Evolutionary conservation across 1,140 invertebrate species (phyloP), one percentile per base, ranked within the genome.

Genomic region (Sarcophaga peregrina): DNA sequence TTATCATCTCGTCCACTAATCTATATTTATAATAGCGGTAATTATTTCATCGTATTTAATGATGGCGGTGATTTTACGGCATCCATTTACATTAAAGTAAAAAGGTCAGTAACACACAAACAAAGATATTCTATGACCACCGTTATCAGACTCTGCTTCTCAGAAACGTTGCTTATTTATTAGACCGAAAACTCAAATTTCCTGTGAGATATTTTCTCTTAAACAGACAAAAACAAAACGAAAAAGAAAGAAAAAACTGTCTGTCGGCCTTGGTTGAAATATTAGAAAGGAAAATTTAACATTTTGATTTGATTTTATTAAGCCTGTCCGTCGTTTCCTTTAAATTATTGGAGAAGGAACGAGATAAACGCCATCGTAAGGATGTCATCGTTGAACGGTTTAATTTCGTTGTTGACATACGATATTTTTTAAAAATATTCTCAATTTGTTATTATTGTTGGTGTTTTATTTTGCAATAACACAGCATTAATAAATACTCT

Each of bases 301-400:
- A 68, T 68, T 68, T 68, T 7, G 3, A 15, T 58, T 58, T 15
- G 13, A 58, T 58, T 58, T n/a, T 58, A n/a, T 15, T 5, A 13
- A 15, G 15, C 7, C 15, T 58, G 15, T n/a, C n/a, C n/a, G n/a
- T 58, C 2, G 13, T 68, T 68, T 17, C 20, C 17, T 68, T 20
- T 17, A 4, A 1, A 37, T 37, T 37, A 37, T 37, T 37, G 25
- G 25, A 37, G 25, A 37, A 37, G 25, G 25, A 37, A 37, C 4
- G 25, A 78, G 75, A 78, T 78, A 78, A 78, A 78, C 25, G 25
- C n/a, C n/a, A 47, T 78, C 62, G 6, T 50, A 20, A 20, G 47
- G n/a, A 48, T 78, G 47, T 25, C 48, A 78, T 78, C 48, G 75
- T 78, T 45, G 37, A 52, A 78, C 75, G 75, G 75, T 78, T 78